Conservation (phyloP, 2,113 vertebrate genomes). For the Phaethornis superciliosus region DNA sequence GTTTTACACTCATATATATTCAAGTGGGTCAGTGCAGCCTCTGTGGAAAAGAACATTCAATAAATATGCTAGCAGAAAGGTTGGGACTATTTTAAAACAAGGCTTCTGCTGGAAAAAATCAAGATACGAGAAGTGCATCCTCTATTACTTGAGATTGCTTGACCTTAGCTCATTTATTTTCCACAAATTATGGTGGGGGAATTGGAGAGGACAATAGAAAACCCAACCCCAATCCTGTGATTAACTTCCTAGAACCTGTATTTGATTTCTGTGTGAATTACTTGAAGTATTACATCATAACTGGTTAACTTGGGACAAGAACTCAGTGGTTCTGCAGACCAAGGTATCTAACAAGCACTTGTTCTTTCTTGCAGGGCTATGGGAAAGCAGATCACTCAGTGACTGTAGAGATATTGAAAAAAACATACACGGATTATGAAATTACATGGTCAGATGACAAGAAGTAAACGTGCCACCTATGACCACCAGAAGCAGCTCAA, state of each 20-base stretch:
- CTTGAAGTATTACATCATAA: neutral
- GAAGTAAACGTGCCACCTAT: slow-evolving; percentile 59
- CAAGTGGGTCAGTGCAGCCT: neutral
- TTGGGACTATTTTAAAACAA: neutral
- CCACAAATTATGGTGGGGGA: neutral
- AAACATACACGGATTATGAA: slow-evolving; percentile 81
- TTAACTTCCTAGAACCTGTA: neutral
- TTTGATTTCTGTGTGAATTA: neutral
- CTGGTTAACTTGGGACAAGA: neutral
- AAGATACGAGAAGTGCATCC: neutral
- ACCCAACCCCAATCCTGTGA: neutral
- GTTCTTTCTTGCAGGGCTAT: slow-evolving; percentile 78
- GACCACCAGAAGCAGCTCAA: neutral
- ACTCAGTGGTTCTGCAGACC: neutral
- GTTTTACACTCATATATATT: neutral
- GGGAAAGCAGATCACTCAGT: slow-evolving; percentile 90
- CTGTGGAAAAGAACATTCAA: neutral
- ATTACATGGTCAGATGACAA: slow-evolving; percentile 86
- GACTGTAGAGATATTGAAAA: slow-evolving; percentile 84
- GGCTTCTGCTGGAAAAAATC: neutral
- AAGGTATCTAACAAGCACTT: neutral
- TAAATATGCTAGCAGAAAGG: neutral
- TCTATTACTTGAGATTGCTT: neutral
- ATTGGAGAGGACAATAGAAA: neutral
- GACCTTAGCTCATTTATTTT: neutral